Evolutionary conservation across 2,797 vertebrate species (phyloP).

Genomic region (Strix occidentalis): DNA sequence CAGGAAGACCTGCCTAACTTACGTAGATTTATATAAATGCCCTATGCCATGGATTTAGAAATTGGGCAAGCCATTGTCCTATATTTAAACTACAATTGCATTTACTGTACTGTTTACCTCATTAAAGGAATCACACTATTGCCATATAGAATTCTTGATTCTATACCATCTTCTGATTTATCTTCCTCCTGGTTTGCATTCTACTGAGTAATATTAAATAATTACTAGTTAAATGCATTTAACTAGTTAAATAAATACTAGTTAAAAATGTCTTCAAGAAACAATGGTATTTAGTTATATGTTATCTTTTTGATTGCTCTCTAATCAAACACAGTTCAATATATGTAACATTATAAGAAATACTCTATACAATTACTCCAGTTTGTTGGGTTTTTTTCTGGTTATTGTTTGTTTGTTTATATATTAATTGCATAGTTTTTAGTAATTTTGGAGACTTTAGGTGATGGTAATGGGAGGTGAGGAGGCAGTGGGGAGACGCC

Average conservation of each 20-base stretch:
- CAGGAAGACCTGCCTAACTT: neutral
- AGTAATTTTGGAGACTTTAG: neutral
- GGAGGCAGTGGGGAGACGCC: neutral
- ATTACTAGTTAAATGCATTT: neutral
- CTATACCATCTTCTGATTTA: neutral
- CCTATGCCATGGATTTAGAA: neutral
- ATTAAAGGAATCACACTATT: neutral
- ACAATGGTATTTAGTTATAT: neutral
- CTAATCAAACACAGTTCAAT: neutral
- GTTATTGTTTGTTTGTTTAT: neutral
- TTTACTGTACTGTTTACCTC: neutral
- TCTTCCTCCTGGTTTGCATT: neutral
- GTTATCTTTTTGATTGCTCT: neutral
- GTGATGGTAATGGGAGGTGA: neutral
- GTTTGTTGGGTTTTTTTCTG: neutral
- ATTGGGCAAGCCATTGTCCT: neutral
- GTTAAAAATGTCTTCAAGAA: neutral
- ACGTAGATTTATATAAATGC: neutral
- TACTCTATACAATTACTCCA: neutral
- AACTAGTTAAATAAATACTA: neutral
- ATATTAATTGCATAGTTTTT: neutral
- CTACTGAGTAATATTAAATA: neutral
- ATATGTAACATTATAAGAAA: neutral
- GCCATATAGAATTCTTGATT: neutral
- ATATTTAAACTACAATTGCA: neutral